Conservation (phyloP, 1,140 invertebrate species). For the Drosophila rhopaloa region DNA sequence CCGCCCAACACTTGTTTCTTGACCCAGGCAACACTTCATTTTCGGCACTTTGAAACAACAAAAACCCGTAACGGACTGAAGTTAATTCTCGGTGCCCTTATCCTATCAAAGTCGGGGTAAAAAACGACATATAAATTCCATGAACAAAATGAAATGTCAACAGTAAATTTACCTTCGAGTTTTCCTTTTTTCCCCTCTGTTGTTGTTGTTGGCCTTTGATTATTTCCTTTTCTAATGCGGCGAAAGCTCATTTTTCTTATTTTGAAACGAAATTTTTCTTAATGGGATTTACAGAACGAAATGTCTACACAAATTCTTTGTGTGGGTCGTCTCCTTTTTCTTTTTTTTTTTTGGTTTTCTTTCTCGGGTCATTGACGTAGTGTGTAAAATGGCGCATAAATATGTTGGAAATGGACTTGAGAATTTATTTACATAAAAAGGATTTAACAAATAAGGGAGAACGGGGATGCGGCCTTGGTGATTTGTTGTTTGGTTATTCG, state of each 20-base stretch:
- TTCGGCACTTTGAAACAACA: slow-evolving; percentile 38
- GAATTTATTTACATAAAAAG: slow-evolving; percentile 83
- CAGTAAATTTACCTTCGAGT: slow-evolving; percentile 79
- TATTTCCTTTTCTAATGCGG: slow-evolving; percentile 78
- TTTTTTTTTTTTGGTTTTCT: slow-evolving; percentile 7
- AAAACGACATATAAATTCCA: slow-evolving; percentile 70
- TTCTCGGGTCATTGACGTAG: slow-evolving; percentile 40
- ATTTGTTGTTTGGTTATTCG: slow-evolving; percentile 64
- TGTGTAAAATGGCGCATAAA: slow-evolving; percentile 82
- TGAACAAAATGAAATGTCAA: slow-evolving; percentile 81
- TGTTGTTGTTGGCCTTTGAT: slow-evolving; percentile 61
- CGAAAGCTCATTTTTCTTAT: slow-evolving; percentile 81
- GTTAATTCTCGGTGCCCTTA: slow-evolving; percentile 33
- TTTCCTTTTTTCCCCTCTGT: slow-evolving; percentile 40
- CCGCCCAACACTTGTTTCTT: slow-evolving; percentile 27
- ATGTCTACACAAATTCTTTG: slow-evolving; percentile 45
- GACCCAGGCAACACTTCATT: slow-evolving; percentile 59
- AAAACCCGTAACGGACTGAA: slow-evolving; percentile 39
- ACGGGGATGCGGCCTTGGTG: slow-evolving; percentile 47
- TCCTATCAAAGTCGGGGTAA: slow-evolving; percentile 28
- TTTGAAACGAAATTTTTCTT: slow-evolving; percentile 61
- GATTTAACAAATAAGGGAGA: slow-evolving; percentile 75
- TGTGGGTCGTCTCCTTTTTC: slow-evolving; percentile 26
- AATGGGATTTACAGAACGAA: slow-evolving; percentile 74
- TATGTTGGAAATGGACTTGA: slow-evolving; percentile 81